These are phyloP conservation scores for Tichodroma muraria DNA, from an alignment of 2,113 vertebrate species.

Conservation along the genomic window DNA sequence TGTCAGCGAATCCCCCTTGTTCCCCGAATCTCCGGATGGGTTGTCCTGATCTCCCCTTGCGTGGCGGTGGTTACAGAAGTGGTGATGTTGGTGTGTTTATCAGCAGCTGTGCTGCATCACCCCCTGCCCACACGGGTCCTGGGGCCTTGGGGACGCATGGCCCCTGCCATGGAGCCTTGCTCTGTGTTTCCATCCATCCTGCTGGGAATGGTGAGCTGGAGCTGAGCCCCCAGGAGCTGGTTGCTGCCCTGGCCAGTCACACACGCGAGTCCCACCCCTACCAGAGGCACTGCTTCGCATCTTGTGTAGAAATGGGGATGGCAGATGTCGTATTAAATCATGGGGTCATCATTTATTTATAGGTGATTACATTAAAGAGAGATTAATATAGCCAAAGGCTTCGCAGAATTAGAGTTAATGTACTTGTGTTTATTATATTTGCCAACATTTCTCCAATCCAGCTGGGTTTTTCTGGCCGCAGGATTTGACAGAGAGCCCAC, in stretches of 20 bases:
- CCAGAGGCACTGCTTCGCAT: neutral
- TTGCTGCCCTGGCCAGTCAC: fast-evolving
- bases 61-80: neutral
- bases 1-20: neutral
- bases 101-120: neutral
- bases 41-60: neutral
- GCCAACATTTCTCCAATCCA: constrained; percentile 28
- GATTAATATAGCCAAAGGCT: constrained; percentile 79
- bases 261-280: fast-evolving
- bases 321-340: constrained; percentile 70
- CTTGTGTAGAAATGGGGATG: constrained; percentile 28
- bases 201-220: neutral
- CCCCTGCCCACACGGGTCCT: fast-evolving
- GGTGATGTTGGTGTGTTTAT: neutral
- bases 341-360: constrained; percentile 77
- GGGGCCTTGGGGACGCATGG: fast-evolving
- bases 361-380: constrained; percentile 74
- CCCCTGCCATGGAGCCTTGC: neutral
- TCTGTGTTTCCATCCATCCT: neutral
- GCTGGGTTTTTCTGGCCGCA: neutral
- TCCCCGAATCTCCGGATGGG: fast-evolving
- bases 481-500: neutral
- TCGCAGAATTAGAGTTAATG: constrained; percentile 70
- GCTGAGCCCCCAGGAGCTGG: neutral
- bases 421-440: constrained; percentile 52